Evolutionary conservation across 2,888 invertebrate genomes (phyloP).

Genomic region (Trichacis sp.): DNA sequence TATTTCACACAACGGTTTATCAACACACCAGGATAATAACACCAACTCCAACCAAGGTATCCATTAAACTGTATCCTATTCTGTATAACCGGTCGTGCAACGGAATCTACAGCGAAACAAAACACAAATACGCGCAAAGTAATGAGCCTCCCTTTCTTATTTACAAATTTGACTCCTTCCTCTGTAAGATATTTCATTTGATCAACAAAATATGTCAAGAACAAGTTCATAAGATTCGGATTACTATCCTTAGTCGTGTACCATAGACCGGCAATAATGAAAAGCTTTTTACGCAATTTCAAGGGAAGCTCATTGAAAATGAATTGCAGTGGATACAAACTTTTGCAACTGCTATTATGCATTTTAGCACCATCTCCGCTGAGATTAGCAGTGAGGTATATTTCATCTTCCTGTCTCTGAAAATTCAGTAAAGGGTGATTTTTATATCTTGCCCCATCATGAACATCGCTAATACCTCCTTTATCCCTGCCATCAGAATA

Average conservation of each 20-base stretch:
- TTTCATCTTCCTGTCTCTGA: neutral
- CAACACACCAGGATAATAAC: slow-evolving; percentile 23
- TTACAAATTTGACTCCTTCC: slow-evolving; percentile 7
- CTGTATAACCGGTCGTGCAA: slow-evolving; percentile 27
- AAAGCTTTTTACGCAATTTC: slow-evolving; percentile 2
- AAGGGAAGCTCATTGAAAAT: slow-evolving; percentile 17
- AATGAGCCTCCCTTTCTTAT: neutral
- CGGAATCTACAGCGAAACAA: slow-evolving; percentile 22
- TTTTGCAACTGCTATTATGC: slow-evolving; percentile 2
- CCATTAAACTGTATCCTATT: slow-evolving; percentile 32
- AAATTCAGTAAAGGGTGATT: neutral
- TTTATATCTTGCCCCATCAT: neutral
- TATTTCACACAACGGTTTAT: slow-evolving; percentile 14
- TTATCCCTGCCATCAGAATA: slow-evolving; percentile 4
- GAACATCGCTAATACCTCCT: slow-evolving; percentile 6
- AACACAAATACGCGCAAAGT: slow-evolving; percentile 16
- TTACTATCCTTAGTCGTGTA: slow-evolving; percentile 7
- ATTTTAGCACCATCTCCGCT: slow-evolving; percentile 20
- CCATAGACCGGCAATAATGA: slow-evolving; percentile 22
- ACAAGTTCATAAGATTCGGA: slow-evolving; percentile 17
- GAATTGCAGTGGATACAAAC: slow-evolving; percentile 17
- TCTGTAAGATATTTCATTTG: slow-evolving; percentile 1
- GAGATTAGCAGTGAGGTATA: slow-evolving; percentile 12
- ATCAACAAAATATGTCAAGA: slow-evolving; percentile 16
- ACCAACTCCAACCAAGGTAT: slow-evolving; percentile 36